Percentiles rank a stretch among this genome's conserved stretches.
Evolutionary conservation across 2,888 invertebrate genomes (phyloP).

Genomic region (Campoplex nolae): DNA sequence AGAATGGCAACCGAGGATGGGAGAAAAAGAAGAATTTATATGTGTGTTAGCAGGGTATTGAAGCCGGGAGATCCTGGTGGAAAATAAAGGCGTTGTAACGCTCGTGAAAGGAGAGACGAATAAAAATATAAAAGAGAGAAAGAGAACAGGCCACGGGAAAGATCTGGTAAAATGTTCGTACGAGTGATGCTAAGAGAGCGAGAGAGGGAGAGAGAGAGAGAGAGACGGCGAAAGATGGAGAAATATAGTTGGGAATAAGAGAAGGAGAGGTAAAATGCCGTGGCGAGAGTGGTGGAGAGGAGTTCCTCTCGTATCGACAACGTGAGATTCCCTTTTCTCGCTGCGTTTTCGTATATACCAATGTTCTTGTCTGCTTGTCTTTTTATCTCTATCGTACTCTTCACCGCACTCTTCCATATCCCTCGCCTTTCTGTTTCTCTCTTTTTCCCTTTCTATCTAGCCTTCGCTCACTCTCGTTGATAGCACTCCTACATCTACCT

Average conservation of each 20-base stretch:
- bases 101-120: conserved; percentile 57
- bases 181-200: conserved; percentile 4
- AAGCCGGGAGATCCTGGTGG: conserved; percentile 40
- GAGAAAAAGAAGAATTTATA: conserved; percentile 42
- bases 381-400: conserved; percentile 43
- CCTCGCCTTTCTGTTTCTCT: conserved; percentile 1
- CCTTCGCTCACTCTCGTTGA: conserved; percentile 40
- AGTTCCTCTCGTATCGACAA: conserved; percentile 66
- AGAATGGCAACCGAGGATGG: conserved; percentile 21
- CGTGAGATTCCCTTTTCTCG: conserved; percentile 65
- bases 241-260: conserved; percentile 33
- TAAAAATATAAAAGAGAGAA: conserved; percentile 60
- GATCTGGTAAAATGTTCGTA: conserved; percentile 34
- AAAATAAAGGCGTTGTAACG: conserved; percentile 60
- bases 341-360: conserved; percentile 59
- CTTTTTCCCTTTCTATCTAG: conserved; percentile 21
- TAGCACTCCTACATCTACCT: conserved; percentile 32
- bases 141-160: conserved; percentile 5
- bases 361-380: conserved; percentile 56
- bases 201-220: conserved; percentile 24
- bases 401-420: conserved; percentile 27
- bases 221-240: conserved; percentile 20
- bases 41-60: conserved; percentile 43
- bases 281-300: conserved; percentile 50
- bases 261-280: conserved; percentile 51